phyloP scores from a whole-genome alignment of 1,140 invertebrate genomes.

The Drosophila murphyi region DNA sequence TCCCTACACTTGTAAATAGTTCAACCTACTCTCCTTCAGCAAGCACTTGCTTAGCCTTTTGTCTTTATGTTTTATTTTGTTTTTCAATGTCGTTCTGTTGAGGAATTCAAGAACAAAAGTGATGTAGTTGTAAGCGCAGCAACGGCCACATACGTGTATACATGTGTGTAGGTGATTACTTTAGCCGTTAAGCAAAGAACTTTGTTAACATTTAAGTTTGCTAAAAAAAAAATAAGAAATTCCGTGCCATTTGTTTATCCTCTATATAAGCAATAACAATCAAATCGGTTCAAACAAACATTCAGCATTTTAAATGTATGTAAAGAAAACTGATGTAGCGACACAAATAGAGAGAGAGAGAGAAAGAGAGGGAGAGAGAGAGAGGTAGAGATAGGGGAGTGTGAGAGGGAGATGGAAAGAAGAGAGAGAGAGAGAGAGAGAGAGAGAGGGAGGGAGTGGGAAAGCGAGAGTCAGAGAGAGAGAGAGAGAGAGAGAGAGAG shows the following conservation, averaged over 20 bases:
- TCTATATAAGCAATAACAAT: constrained; percentile 76
- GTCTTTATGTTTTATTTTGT: constrained; percentile 49
- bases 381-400: not conserved
- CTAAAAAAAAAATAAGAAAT: constrained; percentile 59
- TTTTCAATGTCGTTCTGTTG: constrained; percentile 52
- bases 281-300: constrained; percentile 71
- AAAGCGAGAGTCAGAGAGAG: constrained; percentile 14
- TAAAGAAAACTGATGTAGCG: constrained; percentile 16
- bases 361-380: constrained; percentile 12
- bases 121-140: constrained; percentile 83
- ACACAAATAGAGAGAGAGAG: constrained; percentile 1
- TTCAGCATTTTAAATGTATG: constrained; percentile 74
- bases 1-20: constrained; percentile 59
- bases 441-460: constrained; percentile 4
- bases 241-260: constrained; percentile 81
- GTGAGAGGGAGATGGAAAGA: not conserved
- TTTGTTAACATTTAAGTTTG: constrained; percentile 77
- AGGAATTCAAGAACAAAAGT: constrained; percentile 75
- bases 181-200: constrained; percentile 43
- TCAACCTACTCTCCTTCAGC: constrained; percentile 41
- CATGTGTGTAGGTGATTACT: constrained; percentile 26
- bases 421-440: not conserved
- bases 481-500: constrained; percentile 6
- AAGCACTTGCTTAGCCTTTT: constrained; percentile 53
- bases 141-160: constrained; percentile 39